Percentiles rank a stretch among this genome's conserved stretches.
Evolutionary conservation across 2,113 vertebrate species (phyloP).

Genomic region (Neoarius graeffei): DNA sequence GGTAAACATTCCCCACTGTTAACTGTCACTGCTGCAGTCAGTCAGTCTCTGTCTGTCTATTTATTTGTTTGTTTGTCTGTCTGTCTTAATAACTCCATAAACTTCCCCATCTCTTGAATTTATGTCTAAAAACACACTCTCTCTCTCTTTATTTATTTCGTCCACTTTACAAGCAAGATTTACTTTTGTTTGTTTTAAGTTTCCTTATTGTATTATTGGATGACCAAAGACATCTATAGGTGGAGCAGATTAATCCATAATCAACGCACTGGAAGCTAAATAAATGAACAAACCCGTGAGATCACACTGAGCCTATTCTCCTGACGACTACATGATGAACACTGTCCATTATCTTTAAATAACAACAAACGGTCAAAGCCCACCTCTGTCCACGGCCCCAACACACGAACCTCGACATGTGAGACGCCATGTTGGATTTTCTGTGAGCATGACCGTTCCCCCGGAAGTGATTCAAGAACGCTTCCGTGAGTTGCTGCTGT

Average conservation of each 20-base stretch:
- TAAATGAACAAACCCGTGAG: not conserved
- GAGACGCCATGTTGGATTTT: conserved; percentile 78
- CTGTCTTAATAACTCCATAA: too few relatives aligned
- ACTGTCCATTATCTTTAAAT: not conserved
- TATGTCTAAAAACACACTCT: too few relatives aligned
- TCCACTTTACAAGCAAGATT: too few relatives aligned
- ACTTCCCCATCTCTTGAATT: too few relatives aligned
- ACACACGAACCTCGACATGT: conserved; percentile 73
- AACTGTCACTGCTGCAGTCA: too few relatives aligned
- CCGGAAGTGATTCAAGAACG: conserved; percentile 58
- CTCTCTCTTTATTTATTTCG: too few relatives aligned
- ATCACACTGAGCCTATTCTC: not conserved
- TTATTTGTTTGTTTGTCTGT: too few relatives aligned
- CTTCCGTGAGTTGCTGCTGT: conserved; percentile 44
- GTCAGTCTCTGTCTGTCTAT: too few relatives aligned
- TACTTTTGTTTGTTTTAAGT: too few relatives aligned
- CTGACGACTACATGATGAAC: not conserved
- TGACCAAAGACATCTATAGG: not conserved
- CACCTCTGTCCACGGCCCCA: conserved; percentile 79
- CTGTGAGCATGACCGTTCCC: conserved; percentile 46
- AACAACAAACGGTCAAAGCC: conserved; percentile 3
- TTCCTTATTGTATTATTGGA: not conserved
- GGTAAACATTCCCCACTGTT: too few relatives aligned
- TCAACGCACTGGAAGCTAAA: not conserved
- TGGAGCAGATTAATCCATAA: not conserved